Base-by-base conservation (phyloP, 1,140 invertebrate genomes). In the Trachelipus rathkii region DNA sequence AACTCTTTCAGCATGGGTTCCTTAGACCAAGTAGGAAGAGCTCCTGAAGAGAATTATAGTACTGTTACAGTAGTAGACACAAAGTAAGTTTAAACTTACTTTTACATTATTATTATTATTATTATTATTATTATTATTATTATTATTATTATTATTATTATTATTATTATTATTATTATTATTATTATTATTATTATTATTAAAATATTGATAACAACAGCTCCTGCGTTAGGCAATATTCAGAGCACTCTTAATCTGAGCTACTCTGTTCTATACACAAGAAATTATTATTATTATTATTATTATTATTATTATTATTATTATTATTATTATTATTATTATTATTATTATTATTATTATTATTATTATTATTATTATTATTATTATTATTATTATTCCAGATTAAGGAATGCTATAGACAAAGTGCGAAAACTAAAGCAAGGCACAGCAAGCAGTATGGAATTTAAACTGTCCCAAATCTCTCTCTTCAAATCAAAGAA, bases 401-500 rank as follows among this genome's bases (percentile, higher is more conserved):
- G 79, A 44, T 71, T 81, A 45, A 70, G 79, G 21, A 67, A 74
- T 67, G 79, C 79, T 33, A 78, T 81, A 71, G 79, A 81, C 60
- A 81, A 81, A 68, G 72, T 81, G 72, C 24, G 79, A 24, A 75
- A 67, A 44, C 74, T 81, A 53, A 78, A 60, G 46, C 76, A 77
- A 74, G 79, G 76, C 15, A 78, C 77, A 5, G 77, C 77, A 3
- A 78, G 75, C 43, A 78, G 76, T 7, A 78, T 81, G 79, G 79
- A 81, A 74, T 50, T 81, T n/a, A 81, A 81, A 68, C 74, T 81
- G 10, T 81, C 79, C 10, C 79, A 81, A 21, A 68, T 81, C 33
- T 81, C 79, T 5, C 75, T 81, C 45, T 81, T 81, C 69, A 81
- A 78, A 73, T 78, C 79, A 10, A 81, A 78, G 75, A 81, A 81